Conservation (phyloP, 2,888 invertebrate genomes). For the Pachydiplax longipennis region DNA sequence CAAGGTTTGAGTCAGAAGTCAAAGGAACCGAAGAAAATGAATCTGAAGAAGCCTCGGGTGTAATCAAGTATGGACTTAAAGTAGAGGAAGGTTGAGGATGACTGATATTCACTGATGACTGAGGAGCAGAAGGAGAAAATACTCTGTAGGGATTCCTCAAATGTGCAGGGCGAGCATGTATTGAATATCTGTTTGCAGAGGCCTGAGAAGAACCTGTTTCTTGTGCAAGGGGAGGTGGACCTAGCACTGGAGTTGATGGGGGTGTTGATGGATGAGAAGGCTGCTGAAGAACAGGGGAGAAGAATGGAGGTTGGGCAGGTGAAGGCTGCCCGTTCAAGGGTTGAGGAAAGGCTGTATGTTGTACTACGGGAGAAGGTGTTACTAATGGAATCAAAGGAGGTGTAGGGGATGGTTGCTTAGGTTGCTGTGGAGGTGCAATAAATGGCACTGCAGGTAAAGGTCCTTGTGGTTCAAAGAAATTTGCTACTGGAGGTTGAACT, state of each 20-base stretch:
- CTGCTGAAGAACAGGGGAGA: too few species aligned
- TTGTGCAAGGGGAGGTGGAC: too few species aligned
- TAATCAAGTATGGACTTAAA: not conserved
- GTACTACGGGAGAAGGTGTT: not conserved
- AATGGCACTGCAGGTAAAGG: not conserved
- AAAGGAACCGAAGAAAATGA: constrained; percentile 17
- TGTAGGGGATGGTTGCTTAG: not conserved
- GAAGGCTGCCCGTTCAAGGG: not conserved
- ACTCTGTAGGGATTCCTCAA: not conserved
- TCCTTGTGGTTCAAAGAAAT: not conserved
- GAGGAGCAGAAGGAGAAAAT: not conserved
- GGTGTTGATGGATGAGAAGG: not conserved
- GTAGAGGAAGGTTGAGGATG: not conserved
- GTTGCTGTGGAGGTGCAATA: not conserved
- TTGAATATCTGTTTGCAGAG: not conserved
- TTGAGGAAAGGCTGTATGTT: too few species aligned
- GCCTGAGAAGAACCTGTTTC: too few species aligned
- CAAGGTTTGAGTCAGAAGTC: not conserved
- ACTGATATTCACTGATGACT: not conserved
- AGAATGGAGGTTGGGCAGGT: not conserved
- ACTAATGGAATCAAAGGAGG: not conserved
- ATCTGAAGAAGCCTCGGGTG: not conserved
- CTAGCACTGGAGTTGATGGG: not conserved
- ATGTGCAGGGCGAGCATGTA: not conserved
- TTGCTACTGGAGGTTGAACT: not conserved